Conservation (phyloP, 2,888 invertebrate species). For the Diarsia mendica region DNA sequence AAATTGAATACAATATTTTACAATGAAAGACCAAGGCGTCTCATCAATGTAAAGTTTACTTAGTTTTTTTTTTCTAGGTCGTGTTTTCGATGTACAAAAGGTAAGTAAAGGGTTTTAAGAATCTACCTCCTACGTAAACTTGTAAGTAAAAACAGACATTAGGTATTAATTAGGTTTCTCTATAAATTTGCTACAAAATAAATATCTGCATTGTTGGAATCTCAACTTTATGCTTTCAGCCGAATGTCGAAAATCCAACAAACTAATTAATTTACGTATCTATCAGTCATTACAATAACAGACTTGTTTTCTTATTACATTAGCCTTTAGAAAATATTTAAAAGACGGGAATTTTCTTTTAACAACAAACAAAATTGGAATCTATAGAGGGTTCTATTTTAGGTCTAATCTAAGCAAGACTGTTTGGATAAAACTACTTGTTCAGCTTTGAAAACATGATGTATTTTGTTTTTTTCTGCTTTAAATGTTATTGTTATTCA, state of each 20-base stretch:
- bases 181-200: neutral
- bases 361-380: constrained; percentile 20
- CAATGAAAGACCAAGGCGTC: no score
- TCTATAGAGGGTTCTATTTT: constrained; percentile 3
- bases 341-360: constrained; percentile 18
- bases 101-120: neutral
- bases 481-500: constrained; percentile 8
- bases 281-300: neutral
- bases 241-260: neutral
- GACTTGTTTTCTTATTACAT: neutral
- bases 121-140: neutral
- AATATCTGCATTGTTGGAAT: neutral
- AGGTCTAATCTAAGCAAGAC: neutral
- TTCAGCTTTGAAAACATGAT: neutral
- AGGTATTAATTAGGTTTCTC: neutral
- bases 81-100: neutral
- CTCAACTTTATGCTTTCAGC: neutral
- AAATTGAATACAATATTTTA: no score
- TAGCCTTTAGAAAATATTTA: constrained; percentile 21
- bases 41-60: no score
- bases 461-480: neutral
- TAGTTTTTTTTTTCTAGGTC: no score
- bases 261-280: neutral
- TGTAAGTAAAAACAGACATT: neutral
- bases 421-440: neutral